Evolutionary conservation across 2,797 vertebrate species (phyloP).

Genomic region (Carapus acus): DNA sequence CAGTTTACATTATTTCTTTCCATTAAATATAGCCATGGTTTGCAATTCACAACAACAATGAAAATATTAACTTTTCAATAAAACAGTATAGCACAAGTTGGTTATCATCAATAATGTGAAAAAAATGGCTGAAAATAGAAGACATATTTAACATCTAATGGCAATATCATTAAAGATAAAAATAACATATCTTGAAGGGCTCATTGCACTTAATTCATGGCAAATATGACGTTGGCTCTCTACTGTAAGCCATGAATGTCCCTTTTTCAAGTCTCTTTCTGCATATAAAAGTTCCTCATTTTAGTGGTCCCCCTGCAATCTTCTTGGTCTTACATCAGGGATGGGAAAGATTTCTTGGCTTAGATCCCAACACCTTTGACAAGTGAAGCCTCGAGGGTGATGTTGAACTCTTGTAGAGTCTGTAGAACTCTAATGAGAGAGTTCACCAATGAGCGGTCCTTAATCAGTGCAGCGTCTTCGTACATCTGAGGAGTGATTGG

Average conservation of each 20-base stretch:
- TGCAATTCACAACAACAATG: slow-evolving; percentile 72
- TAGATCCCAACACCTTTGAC: slow-evolving; percentile 90
- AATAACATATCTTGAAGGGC: slow-evolving; percentile 79
- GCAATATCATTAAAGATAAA: slow-evolving; percentile 69
- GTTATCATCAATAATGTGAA: slow-evolving; percentile 66
- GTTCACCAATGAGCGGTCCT: slow-evolving; percentile 95
- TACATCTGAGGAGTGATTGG: slow-evolving; percentile 98
- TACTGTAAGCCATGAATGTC: slow-evolving; percentile 90
- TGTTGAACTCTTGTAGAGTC: slow-evolving; percentile 99
- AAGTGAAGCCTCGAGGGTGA: slow-evolving; percentile 94
- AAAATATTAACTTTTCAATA: slow-evolving; percentile 75
- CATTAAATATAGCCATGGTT: slow-evolving; percentile 74
- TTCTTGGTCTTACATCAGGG: slow-evolving; percentile 44
- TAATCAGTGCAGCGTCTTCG: slow-evolving; percentile 91
- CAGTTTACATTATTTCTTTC: slow-evolving; percentile 64
- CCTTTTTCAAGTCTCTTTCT: slow-evolving; percentile 83
- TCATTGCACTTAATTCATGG: slow-evolving; percentile 85
- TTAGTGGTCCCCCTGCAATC: slow-evolving; percentile 63
- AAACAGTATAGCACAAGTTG: slow-evolving; percentile 69
- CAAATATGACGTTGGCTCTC: slow-evolving; percentile 91
- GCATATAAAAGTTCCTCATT: slow-evolving; percentile 65
- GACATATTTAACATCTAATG: slow-evolving; percentile 75
- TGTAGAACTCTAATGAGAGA: slow-evolving; percentile 96
- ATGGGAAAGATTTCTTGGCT: slow-evolving; percentile 39
- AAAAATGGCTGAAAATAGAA: slow-evolving; percentile 73